Percentiles rank a stretch among this genome's conserved stretches.
These are phyloP conservation scores for Oreortyx pictus DNA, from an alignment of 2,797 vertebrate genomes.

Conservation along the genomic window DNA sequence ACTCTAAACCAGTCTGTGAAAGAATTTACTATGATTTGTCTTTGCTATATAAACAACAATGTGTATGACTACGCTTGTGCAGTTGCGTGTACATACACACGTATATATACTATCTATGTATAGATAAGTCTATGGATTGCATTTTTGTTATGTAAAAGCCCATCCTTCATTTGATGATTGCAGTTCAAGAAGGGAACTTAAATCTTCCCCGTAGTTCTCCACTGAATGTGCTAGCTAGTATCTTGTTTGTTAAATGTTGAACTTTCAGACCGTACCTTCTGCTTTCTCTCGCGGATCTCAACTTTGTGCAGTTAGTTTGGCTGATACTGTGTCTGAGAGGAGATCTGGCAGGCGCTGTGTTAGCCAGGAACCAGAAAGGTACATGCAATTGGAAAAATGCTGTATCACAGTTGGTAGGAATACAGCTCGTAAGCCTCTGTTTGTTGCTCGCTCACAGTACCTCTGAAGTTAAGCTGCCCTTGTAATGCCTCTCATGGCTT, in stretches of 20 bases:
- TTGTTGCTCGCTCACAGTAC: neutral
- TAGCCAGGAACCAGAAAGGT: neutral
- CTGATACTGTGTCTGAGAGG: neutral
- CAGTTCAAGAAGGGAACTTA: constrained; percentile 23
- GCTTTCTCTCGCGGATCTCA: constrained; percentile 13
- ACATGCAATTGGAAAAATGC: neutral
- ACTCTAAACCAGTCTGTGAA: constrained; percentile 52
- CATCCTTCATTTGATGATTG: constrained; percentile 29
- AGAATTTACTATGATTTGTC: constrained; percentile 47
- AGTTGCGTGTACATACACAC: constrained; percentile 33
- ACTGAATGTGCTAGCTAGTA: neutral
- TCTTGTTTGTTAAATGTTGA: constrained; percentile 25
- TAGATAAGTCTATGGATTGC: constrained; percentile 50
- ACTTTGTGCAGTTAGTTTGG: neutral
- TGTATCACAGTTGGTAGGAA: neutral
- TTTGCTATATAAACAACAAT: constrained; percentile 1
- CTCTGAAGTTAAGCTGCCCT: constrained; percentile 10
- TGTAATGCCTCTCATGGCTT: neutral
- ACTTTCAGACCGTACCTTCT: constrained; percentile 14
- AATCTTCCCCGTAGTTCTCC: constrained; percentile 1
- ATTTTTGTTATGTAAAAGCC: constrained; percentile 37
- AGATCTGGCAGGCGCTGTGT: neutral
- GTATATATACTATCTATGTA: constrained; percentile 38
- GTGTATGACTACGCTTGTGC: constrained; percentile 49
- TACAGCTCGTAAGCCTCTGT: neutral